Base-by-base conservation (phyloP, 2,888 invertebrate genomes). In the Cheiracanthium punctorium region DNA sequence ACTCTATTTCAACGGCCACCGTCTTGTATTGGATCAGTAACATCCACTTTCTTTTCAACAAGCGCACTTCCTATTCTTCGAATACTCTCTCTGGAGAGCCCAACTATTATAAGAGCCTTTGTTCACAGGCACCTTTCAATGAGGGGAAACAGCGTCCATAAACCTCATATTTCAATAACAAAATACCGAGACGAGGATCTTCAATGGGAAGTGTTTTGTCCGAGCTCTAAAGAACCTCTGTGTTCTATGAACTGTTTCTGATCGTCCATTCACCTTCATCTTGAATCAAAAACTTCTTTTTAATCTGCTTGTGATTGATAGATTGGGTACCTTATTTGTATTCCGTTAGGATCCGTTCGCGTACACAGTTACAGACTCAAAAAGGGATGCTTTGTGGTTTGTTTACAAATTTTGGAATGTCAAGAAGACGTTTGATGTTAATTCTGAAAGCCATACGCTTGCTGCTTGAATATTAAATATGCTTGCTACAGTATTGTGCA, bases 181-280 rank as follows among this genome's bases (percentile, higher is more conserved):
- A 48, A 7, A 10, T 48, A 7, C 7, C 43, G 17, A 7, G 43
- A 48, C 43, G 2, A 48, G 43, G 14, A 48, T 48, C 17, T n/a
- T n/a, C 17, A 17, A 48, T 12, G 5, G 43, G 14, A 17, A 12
- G 14, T n/a, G n/a, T n/a, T 30, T 17, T 30, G 65, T 67, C 65
- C 65, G 30, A 67, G 2, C n/a, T 14, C 14, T 17, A 20, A 67
- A 30, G 1, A 14, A 32, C 14, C 65, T 17, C 65, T 30, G 30
- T 52, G 33, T 79, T 72, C 73, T 52, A 33, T 84, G 77, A 84
- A 79, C 77, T 84, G 84, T 84, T 84, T 72, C 84, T 77, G 77
- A 84, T 84, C 84, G 84, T 73, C 52, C 84, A 20, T 84, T 84
- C 84, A 84, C 84, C 82, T 30, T 64, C 12, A 24, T 24, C 64